These are phyloP conservation scores for Drosophila neotestacea DNA, from an alignment of 2,888 invertebrate genomes.

Conservation along the genomic window DNA sequence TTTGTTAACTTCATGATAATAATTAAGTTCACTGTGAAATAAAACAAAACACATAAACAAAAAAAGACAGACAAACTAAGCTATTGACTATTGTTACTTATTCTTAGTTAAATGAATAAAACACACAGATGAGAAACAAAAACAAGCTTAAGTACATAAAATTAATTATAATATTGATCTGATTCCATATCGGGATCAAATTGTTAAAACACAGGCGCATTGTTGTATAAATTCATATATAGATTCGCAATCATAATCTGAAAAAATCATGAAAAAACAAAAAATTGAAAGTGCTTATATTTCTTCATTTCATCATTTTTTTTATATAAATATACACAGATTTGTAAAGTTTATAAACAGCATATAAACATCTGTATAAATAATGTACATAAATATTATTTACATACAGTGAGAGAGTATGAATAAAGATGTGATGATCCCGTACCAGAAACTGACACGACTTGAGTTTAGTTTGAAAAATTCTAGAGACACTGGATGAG, in stretches of 20 bases:
- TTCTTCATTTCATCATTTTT: slow-evolving; percentile 1
- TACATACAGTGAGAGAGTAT: slow-evolving; percentile 25
- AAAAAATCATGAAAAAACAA: slow-evolving; percentile 10
- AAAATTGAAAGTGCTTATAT: no score
- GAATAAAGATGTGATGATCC: slow-evolving; percentile 49
- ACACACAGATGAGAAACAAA: slow-evolving; percentile 16
- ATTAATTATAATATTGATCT: slow-evolving; percentile 9
- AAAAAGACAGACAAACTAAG: slow-evolving; percentile 20
- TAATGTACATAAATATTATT: slow-evolving; percentile 18
- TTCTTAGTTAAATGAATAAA: slow-evolving; percentile 26
- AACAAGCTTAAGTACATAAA: slow-evolving; percentile 11
- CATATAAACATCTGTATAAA: slow-evolving; percentile 16
- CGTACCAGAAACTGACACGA: slow-evolving; percentile 42
- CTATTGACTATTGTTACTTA: slow-evolving; percentile 49
- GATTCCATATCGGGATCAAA: neutral
- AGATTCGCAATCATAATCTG: slow-evolving; percentile 3
- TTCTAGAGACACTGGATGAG: no score
- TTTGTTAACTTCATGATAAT: slow-evolving; percentile 12
- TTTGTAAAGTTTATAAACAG: slow-evolving; percentile 38
- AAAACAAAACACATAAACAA: slow-evolving; percentile 12
- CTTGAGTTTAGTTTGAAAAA: neutral
- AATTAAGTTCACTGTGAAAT: slow-evolving; percentile 42
- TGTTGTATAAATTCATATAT: slow-evolving; percentile 22
- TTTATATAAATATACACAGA: slow-evolving; percentile 26
- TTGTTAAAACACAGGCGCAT: slow-evolving; percentile 9